Conservation (phyloP, 2,113 vertebrate species). For the Australoheros scitulus region DNA sequence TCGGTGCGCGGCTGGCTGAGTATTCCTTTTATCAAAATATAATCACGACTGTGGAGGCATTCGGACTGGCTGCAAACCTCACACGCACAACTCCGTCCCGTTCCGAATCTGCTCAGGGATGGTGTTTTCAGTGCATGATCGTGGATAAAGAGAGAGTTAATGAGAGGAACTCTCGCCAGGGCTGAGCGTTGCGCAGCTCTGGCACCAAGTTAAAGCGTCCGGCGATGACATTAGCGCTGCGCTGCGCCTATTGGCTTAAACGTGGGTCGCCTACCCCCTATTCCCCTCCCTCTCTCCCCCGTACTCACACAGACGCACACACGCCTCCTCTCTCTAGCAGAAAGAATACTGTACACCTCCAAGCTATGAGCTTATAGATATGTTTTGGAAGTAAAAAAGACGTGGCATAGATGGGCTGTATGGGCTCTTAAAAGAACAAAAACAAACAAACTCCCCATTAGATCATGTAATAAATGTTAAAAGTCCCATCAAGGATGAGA, state of each 20-base stretch:
- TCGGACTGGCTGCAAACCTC: slow-evolving; percentile 19
- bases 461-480: background rate
- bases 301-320: slow-evolving; percentile 8
- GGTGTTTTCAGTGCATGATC: slow-evolving; percentile 43
- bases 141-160: background rate
- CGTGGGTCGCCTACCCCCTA: slow-evolving; percentile 3
- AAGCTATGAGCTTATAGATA: background rate
- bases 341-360: background rate
- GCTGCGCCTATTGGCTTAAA: slow-evolving; percentile 78
- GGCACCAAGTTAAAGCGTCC: slow-evolving; percentile 69
- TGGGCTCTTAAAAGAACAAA: too few relatives aligned
- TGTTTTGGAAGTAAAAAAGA: background rate
- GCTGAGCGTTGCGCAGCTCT: slow-evolving; percentile 65
- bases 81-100: background rate
- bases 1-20: slow-evolving; percentile 12
- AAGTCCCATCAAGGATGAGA: background rate
- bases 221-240: slow-evolving; percentile 70
- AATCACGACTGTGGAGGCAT: slow-evolving; percentile 62
- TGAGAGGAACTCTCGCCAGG: slow-evolving; percentile 14
- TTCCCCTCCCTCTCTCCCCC: slow-evolving; percentile 25
- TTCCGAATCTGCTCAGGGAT: slow-evolving; percentile 15
- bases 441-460: background rate
- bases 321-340: background rate
- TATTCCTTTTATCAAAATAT: slow-evolving; percentile 66
- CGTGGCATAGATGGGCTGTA: too few relatives aligned